phyloP scores from a whole-genome alignment of 2,113 vertebrate species.

The Tympanuchus pallidicinctus region DNA sequence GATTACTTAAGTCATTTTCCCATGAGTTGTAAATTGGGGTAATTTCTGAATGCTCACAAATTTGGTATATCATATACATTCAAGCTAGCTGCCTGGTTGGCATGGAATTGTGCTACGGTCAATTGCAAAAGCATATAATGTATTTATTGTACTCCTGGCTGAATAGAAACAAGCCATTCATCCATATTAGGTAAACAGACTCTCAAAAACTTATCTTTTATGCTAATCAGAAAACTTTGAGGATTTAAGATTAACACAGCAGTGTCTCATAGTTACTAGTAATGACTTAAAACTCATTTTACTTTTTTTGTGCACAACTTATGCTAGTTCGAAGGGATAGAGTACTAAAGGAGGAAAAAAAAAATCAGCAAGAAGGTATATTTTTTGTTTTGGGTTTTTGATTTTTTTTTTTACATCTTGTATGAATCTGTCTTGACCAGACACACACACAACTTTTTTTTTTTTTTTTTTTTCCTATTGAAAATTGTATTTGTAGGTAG shows the following conservation, averaged over 20 bases:
- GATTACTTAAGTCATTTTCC: not conserved
- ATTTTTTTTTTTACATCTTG: not conserved
- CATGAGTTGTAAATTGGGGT: not conserved
- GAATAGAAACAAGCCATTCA: not conserved
- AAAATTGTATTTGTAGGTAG: not conserved
- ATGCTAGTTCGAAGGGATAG: not conserved
- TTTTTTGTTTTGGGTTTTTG: not conserved
- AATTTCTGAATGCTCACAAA: not conserved
- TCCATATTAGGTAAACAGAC: not conserved
- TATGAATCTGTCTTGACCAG: not conserved
- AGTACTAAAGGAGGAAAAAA: not conserved
- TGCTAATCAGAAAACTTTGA: not conserved
- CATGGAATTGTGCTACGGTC: not conserved
- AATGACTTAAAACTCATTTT: not conserved
- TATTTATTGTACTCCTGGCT: not conserved
- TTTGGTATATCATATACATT: not conserved
- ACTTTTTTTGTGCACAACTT: not conserved
- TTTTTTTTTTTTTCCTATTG: not conserved
- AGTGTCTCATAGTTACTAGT: not conserved
- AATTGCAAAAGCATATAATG: not conserved
- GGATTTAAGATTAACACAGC: not conserved
- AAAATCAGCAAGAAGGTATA: not conserved
- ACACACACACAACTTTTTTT: fast-evolving
- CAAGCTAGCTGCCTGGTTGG: not conserved
- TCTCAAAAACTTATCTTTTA: not conserved